Base-by-base conservation (phyloP, 2,797 vertebrate genomes). In the Centroberyx gerrardi region DNA sequence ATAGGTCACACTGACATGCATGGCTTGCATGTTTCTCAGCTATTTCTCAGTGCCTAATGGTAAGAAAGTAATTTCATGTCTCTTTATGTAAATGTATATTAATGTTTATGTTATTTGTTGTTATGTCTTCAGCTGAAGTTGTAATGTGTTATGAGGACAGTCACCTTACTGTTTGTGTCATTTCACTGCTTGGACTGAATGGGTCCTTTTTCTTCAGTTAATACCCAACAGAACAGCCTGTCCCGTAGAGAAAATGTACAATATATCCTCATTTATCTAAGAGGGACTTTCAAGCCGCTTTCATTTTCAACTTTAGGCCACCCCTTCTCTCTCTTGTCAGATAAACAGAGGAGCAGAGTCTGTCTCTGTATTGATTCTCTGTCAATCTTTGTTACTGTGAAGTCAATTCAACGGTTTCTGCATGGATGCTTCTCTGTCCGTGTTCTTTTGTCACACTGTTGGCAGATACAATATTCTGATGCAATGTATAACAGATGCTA, bases 21-120 rank as follows among this genome's bases (percentile, higher is more conserved):
- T 15, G 53, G 31, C 49, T 66, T 27, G 49, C 76, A 76, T 52
- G 62, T 76, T 74, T 73, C 87, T 68, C 81, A 78, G 66, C 72
- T 82, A 71, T 83, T 82, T 87, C 68, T 88, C 80, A 85, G 90
- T 93, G 93, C 92, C 92, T 92, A 76, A 62, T 74, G 51, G 79
- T 80, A 53, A 76, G 49, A 74, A 81, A 62, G 28, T 40, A 22
- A 46, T 74, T 76, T 8, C 38, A 38, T 51, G 66, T 80, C 31
- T 83, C 22, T 31, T 54, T 40, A 48, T 79, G 49, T 72, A 27
- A 74, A 80, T 51, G 12, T 17, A 55, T 69, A 54, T 15, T 60
- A 70, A 81, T 62, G 27, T 75, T 78, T 77, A n/a, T 66, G 66
- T 53, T 7, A 38, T 65, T 77, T 61, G 55, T 71, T 73, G 9